Conservation (phyloP, 2,113 vertebrate genomes). For the Aix galericulata region DNA sequence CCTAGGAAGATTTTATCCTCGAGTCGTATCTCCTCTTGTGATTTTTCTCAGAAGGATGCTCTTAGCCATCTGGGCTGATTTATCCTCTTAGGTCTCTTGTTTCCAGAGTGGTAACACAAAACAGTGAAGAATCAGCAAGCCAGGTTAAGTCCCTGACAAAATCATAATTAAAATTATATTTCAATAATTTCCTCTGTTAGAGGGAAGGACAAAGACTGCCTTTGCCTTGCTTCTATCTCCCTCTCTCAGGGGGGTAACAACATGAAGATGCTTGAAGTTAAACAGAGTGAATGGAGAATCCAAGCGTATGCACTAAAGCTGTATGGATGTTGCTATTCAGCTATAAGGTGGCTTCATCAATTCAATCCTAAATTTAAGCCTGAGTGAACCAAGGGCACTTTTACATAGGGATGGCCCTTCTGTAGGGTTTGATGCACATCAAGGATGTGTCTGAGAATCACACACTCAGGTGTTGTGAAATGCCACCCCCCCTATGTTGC, state of each 20-base stretch:
- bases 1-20: background rate
- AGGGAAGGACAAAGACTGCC: background rate
- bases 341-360: background rate
- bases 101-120: background rate
- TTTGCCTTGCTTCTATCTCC: background rate
- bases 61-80: fast-evolving
- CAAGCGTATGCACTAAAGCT: background rate
- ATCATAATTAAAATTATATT: background rate
- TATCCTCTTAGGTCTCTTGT: background rate
- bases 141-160: background rate
- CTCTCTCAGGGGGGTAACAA: fast-evolving
- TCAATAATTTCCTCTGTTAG: background rate
- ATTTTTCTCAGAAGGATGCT: background rate
- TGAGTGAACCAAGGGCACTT: background rate
- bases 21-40: background rate
- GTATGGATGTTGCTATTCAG: background rate
- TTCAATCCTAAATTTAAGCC: background rate
- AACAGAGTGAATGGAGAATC: background rate
- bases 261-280: background rate
- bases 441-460: background rate
- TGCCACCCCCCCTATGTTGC: background rate
- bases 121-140: background rate
- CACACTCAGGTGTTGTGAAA: background rate
- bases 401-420: fast-evolving
- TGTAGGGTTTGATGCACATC: background rate